These are phyloP conservation scores for Andricus grossulariae DNA, from an alignment of 1,140 invertebrate genomes.

Conservation along the genomic window DNA sequence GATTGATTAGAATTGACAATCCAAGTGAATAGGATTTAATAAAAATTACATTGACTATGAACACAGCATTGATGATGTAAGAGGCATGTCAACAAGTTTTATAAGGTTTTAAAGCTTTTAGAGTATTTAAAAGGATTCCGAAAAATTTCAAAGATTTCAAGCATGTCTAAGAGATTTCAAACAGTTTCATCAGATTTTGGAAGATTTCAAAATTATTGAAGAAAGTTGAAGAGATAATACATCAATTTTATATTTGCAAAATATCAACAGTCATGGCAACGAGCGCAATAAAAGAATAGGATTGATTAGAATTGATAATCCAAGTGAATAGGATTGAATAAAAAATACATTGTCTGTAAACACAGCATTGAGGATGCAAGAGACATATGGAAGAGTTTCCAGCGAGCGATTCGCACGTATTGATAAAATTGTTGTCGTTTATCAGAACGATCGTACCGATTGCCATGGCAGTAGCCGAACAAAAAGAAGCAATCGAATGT, in stretches of 20 bases:
- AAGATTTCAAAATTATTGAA: no score
- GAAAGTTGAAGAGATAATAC: no score
- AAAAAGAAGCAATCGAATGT: constrained; percentile 51
- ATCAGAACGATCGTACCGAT: constrained; percentile 48
- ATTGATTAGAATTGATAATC: background rate
- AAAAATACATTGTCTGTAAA: background rate
- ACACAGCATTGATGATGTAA: background rate
- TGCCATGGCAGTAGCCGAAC: constrained; percentile 42
- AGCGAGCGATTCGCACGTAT: constrained; percentile 46
- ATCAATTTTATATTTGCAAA: no score
- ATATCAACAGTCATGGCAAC: no score
- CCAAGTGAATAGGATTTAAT: background rate
- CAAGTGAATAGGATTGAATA: background rate
- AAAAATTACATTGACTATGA: background rate
- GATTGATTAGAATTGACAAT: background rate
- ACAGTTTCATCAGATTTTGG: no score
- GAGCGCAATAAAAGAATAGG: background rate
- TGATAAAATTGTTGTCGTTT: constrained; percentile 50
- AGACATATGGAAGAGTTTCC: background rate
- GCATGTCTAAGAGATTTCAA: no score
- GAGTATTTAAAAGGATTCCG: no score
- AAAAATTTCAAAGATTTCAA: no score
- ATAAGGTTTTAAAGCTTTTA: no score
- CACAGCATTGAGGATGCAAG: background rate
- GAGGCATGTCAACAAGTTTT: background rate